phyloP scores from a whole-genome alignment of 2,797 vertebrate species.

The Parambassis ranga region DNA sequence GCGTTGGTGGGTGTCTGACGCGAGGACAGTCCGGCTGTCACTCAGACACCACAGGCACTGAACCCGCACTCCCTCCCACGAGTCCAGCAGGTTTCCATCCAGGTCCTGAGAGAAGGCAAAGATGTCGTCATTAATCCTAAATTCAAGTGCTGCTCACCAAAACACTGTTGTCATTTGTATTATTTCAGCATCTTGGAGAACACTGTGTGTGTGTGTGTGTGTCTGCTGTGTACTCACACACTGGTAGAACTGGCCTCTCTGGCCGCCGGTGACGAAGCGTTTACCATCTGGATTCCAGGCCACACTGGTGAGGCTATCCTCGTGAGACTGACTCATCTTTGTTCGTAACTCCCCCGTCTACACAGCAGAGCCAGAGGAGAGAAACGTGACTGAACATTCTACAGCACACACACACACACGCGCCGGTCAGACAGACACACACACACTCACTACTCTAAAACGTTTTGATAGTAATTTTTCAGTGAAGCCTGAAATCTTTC shows the following conservation, averaged over 20 bases:
- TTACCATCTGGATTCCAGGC: constrained; percentile 99
- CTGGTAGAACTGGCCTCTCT: constrained; percentile 97
- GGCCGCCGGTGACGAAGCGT: constrained; percentile 95
- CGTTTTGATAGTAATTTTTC: too few relatives aligned
- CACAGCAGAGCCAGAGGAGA: background rate
- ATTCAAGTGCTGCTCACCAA: too few relatives aligned
- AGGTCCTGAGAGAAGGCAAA: constrained; percentile 90
- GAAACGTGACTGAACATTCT: background rate
- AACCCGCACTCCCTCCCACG: constrained; percentile 97
- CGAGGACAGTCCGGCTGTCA: constrained; percentile 91
- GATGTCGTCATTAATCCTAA: too few relatives aligned
- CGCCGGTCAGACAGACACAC: too few relatives aligned
- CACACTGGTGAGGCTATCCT: constrained; percentile 97
- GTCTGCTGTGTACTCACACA: constrained; percentile 86
- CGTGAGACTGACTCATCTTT: constrained; percentile 98
- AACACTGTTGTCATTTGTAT: too few relatives aligned
- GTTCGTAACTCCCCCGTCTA: constrained; percentile 95
- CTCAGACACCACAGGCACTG: constrained; percentile 95
- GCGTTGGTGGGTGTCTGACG: constrained; percentile 96
- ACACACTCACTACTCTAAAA: too few relatives aligned
- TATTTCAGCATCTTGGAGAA: too few relatives aligned
- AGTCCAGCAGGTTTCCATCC: constrained; percentile 96
- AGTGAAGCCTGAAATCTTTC: too few relatives aligned
- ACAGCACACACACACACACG: background rate
- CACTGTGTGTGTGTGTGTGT: background rate